These are phyloP conservation scores for Epistrophe eligans DNA, from an alignment of 2,888 invertebrate genomes.

Conservation along the genomic window DNA sequence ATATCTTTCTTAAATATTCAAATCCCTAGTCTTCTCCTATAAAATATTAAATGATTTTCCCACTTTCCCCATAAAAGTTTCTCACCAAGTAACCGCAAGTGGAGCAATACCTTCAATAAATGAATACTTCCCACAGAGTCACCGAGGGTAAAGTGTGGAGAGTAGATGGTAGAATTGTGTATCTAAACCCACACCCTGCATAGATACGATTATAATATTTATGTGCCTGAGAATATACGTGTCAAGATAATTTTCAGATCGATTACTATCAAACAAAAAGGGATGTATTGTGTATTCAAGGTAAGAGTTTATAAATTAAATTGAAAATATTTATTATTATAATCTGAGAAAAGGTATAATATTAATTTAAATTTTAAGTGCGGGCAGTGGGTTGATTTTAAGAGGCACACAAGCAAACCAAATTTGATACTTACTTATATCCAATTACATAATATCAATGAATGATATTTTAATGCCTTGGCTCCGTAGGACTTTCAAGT, in stretches of 20 bases:
- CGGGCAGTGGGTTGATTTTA: background rate
- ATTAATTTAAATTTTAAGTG: constrained; percentile 5
- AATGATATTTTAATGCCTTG: background rate
- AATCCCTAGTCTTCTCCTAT: constrained; percentile 15
- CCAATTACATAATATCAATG: constrained; percentile 9
- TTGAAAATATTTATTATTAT: constrained; percentile 35
- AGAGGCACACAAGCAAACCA: constrained; percentile 9
- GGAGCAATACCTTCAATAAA: constrained; percentile 16
- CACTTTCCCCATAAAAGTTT: constrained; percentile 23
- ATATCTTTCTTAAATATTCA: constrained; percentile 18
- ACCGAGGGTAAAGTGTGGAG: background rate
- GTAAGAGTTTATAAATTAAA: constrained; percentile 28
- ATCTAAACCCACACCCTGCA: background rate
- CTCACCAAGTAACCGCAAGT: constrained; percentile 25
- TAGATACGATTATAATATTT: constrained; percentile 32
- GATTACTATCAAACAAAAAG: constrained; percentile 26
- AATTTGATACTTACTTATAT: constrained; percentile 9
- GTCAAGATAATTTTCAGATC: constrained; percentile 40
- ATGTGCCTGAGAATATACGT: constrained; percentile 35
- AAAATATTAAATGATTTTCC: constrained; percentile 32
- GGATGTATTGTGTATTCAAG: constrained; percentile 19
- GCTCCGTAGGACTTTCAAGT: background rate
- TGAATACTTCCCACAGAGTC: background rate
- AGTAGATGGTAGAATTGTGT: background rate
- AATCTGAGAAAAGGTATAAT: constrained; percentile 31